phyloP scores from a whole-genome alignment of 2,888 invertebrate genomes.

The Drosophila fungiperda region DNA sequence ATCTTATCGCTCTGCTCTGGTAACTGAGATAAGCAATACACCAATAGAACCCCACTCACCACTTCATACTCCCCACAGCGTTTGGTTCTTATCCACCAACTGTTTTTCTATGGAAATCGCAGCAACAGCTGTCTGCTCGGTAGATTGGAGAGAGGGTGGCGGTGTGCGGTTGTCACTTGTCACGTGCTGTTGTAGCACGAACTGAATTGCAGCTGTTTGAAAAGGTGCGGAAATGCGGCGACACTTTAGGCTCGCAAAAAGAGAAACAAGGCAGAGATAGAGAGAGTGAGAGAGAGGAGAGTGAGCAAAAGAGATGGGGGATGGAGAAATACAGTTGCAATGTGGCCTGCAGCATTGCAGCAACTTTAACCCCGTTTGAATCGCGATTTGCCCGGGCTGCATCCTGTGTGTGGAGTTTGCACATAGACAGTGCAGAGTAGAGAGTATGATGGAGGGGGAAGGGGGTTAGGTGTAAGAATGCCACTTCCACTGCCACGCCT shows the following conservation, averaged over 20 bases:
- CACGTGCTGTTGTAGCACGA: slow-evolving; percentile 49
- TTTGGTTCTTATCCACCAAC: slow-evolving; percentile 4
- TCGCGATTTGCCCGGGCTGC: slow-evolving; percentile 36
- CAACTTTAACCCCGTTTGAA: slow-evolving; percentile 59
- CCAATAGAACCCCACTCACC: not conserved
- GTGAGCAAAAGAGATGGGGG: not conserved
- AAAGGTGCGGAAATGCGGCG: slow-evolving; percentile 60
- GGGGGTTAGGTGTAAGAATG: not conserved
- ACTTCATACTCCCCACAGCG: not conserved
- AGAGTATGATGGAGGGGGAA: not conserved
- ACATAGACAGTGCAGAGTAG: not conserved
- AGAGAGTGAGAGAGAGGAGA: not conserved
- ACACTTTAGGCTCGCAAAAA: slow-evolving; percentile 39
- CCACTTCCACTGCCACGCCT: slow-evolving; percentile 50
- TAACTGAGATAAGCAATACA: slow-evolving; percentile 34
- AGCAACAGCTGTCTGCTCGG: slow-evolving; percentile 46
- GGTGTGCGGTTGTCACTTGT: slow-evolving; percentile 28
- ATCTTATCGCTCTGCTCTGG: slow-evolving; percentile 54
- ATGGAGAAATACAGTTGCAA: slow-evolving; percentile 11
- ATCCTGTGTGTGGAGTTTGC: slow-evolving; percentile 1
- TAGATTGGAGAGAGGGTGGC: too few species aligned
- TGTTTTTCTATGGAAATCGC: slow-evolving; percentile 44
- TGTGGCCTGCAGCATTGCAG: slow-evolving; percentile 59
- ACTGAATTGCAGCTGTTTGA: slow-evolving; percentile 35
- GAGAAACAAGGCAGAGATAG: not conserved